phyloP scores from a whole-genome alignment of 2,888 invertebrate species.

The Apomyelois bistriatella region DNA sequence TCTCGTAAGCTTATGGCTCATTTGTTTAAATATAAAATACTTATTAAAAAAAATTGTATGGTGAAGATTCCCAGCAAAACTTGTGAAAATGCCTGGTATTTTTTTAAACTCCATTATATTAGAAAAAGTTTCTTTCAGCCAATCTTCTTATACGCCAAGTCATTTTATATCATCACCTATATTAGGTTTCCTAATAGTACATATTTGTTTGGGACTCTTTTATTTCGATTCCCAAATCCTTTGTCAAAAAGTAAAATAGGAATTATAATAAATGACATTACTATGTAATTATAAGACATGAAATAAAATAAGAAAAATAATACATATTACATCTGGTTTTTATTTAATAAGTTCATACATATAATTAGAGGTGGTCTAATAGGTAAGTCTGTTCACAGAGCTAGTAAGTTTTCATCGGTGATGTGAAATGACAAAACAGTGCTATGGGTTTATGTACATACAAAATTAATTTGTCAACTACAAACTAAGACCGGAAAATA shows the following conservation, averaged over 20 bases:
- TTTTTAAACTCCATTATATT: too few species aligned
- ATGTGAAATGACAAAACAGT: conserved; percentile 60
- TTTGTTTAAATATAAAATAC: too few species aligned
- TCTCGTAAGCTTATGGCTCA: too few species aligned
- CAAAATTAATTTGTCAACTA: conserved; percentile 49
- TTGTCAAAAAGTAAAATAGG: not conserved
- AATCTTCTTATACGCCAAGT: too few species aligned
- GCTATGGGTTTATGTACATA: conserved; percentile 59
- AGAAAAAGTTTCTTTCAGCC: too few species aligned
- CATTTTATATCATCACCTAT: too few species aligned
- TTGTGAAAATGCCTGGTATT: too few species aligned
- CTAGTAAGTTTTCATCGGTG: conserved; percentile 57
- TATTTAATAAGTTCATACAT: conserved; percentile 73
- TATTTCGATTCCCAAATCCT: not conserved
- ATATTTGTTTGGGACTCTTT: too few species aligned
- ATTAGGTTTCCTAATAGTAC: too few species aligned
- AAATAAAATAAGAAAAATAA: conserved; percentile 36
- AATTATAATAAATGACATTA: not conserved
- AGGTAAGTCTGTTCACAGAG: conserved; percentile 53
- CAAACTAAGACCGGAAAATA: conserved; percentile 37
- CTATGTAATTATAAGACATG: not conserved
- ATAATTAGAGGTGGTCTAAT: conserved; percentile 58
- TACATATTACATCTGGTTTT: conserved; percentile 57
- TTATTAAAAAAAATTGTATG: too few species aligned
- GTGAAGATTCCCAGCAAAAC: too few species aligned